phyloP scores from a whole-genome alignment of 2,797 vertebrate species.

The Danionella dracula region DNA sequence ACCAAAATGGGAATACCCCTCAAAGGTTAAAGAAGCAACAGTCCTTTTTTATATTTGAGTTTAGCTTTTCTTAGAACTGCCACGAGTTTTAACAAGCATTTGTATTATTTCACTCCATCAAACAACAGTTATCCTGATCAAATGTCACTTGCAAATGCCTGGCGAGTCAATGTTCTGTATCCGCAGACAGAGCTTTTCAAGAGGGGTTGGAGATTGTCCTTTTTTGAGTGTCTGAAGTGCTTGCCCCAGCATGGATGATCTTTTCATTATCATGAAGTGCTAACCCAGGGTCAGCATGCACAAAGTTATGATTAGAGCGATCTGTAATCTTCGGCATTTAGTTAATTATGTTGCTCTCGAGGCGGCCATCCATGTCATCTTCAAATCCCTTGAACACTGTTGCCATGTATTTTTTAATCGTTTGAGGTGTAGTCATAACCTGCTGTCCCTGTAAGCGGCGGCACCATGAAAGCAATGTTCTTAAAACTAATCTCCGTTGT shows the following conservation, averaged over 20 bases:
- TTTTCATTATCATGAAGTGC: conserved; percentile 46
- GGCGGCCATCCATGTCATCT: conserved; percentile 11
- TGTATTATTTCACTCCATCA: conserved; percentile 40
- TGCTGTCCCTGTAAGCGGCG: conserved; percentile 11
- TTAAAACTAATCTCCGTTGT: conserved; percentile 37
- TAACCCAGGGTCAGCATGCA: conserved; percentile 40
- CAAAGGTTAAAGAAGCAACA: conserved; percentile 43
- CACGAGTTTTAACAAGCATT: conserved; percentile 36
- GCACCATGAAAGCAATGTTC: conserved; percentile 24
- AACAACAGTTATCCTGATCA: conserved; percentile 47
- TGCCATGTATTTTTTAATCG: conserved; percentile 16
- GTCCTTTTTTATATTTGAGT: conserved; percentile 18
- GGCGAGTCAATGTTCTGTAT: conserved; percentile 45
- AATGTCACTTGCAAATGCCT: conserved; percentile 54
- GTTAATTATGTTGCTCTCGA: conserved; percentile 40
- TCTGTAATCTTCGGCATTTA: conserved; percentile 46
- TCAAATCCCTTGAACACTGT: conserved; percentile 28
- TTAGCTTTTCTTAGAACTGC: conserved; percentile 29
- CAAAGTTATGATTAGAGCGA: conserved; percentile 48
- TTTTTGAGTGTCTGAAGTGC: conserved; percentile 40
- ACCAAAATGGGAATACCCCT: no score
- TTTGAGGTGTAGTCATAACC: conserved; percentile 11
- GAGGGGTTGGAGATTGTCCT: conserved; percentile 37
- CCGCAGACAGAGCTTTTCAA: conserved; percentile 32
- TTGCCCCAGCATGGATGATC: conserved; percentile 30